These are phyloP conservation scores for Penaeus indicus DNA, from an alignment of 1,140 invertebrate species.

Conservation along the genomic window DNA sequence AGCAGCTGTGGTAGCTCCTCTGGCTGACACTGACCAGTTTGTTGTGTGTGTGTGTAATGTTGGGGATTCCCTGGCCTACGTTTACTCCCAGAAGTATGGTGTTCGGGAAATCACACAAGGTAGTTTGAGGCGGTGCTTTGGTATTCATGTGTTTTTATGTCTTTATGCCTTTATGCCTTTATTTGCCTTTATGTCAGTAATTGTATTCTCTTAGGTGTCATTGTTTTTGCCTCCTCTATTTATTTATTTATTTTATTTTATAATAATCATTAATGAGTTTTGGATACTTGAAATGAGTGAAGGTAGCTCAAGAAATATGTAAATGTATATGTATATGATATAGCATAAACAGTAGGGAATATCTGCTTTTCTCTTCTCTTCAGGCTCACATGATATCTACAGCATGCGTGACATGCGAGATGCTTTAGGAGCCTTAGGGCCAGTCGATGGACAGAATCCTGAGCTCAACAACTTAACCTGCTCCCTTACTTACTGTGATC, in stretches of 20 bases:
- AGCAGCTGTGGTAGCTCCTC: conserved; percentile 82
- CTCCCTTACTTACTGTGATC: conserved; percentile 86
- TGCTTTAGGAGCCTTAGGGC: conserved; percentile 89
- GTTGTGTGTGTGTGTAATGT: conserved; percentile 92
- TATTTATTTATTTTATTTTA: too few species aligned
- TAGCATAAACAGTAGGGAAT: not conserved
- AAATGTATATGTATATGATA: not conserved
- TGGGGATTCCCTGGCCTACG: conserved; percentile 90
- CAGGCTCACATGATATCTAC: conserved; percentile 90
- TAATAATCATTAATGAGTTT: too few species aligned
- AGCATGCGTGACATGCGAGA: conserved; percentile 92
- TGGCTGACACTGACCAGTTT: conserved; percentile 73
- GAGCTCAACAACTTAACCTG: conserved; percentile 92
- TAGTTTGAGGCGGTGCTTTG: conserved; percentile 66
- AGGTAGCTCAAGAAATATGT: not conserved
- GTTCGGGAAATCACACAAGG: conserved; percentile 81
- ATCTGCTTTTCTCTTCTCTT: conserved; percentile 11
- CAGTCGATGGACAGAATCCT: conserved; percentile 89
- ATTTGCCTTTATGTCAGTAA: too few species aligned
- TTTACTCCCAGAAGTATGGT: conserved; percentile 84
- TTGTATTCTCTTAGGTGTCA: too few species aligned
- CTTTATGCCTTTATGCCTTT: too few species aligned
- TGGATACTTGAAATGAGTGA: not conserved
- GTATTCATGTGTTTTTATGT: conserved; percentile 49
- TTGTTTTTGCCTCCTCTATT: too few species aligned